These are phyloP conservation scores for Takifugu bimaculatus DNA, from an alignment of 2,113 vertebrate species.

Conservation along the genomic window DNA sequence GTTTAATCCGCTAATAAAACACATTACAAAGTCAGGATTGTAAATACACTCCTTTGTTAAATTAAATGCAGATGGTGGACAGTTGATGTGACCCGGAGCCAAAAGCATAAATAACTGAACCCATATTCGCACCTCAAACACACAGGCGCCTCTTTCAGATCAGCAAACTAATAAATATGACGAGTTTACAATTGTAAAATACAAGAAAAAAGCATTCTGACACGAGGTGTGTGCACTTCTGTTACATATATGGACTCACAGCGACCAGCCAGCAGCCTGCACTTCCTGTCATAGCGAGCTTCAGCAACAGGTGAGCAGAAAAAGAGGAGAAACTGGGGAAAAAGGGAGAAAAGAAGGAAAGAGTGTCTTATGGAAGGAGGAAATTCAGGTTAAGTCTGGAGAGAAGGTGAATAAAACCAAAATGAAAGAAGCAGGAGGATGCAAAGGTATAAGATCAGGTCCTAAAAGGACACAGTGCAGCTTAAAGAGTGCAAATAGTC, in stretches of 20 bases:
- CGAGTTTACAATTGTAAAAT: conserved; percentile 51
- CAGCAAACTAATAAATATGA: conserved; percentile 66
- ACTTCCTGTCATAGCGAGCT: conserved; percentile 25
- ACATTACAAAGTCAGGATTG: conserved; percentile 66
- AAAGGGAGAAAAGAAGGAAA: conserved; percentile 8
- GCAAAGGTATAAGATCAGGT: too few species aligned
- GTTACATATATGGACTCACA: conserved; percentile 27
- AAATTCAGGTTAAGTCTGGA: too few species aligned
- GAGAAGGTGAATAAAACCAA: too few species aligned
- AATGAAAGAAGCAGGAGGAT: too few species aligned
- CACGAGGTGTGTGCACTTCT: conserved; percentile 12
- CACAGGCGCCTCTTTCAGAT: conserved; percentile 11
- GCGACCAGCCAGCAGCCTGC: conserved; percentile 30
- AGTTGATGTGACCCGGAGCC: conserved; percentile 32
- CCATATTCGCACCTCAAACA: conserved; percentile 17
- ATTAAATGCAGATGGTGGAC: conserved; percentile 49
- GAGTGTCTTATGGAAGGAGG: too few species aligned
- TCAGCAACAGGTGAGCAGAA: conserved; percentile 19
- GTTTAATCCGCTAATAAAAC: conserved; percentile 67
- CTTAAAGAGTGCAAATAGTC: too few species aligned
- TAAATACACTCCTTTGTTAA: conserved; percentile 62
- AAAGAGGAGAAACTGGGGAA: conserved; percentile 12
- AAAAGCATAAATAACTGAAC: conserved; percentile 41
- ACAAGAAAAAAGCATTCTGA: conserved; percentile 43
- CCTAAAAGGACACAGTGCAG: too few species aligned